Evolutionary conservation across 2,113 vertebrate species (phyloP), one percentile per base, ranked within the genome.

Genomic region (Hipposideros armiger): DNA sequence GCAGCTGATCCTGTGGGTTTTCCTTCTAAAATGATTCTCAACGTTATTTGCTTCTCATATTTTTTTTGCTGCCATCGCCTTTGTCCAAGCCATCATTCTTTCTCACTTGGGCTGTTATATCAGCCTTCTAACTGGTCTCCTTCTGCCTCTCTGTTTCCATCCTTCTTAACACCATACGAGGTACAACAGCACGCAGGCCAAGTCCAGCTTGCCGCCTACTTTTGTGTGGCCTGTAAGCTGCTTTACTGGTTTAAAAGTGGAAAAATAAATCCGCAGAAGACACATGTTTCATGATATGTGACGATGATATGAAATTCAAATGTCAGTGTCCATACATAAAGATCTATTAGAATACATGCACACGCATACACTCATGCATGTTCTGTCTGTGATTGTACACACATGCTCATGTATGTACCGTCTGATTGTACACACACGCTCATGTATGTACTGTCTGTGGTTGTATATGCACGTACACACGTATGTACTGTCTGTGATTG

Each of bases 91-190:
- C 45, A 32, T 17, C 1, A 1, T 40, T n/a, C 32, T 66, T 50
- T 52, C 24, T 28, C 52, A 45, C 22, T 22, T 19, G 45, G 24
- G 28, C 52, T 60, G 2, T 32, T 36, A 13, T 6, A 17, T n/a
- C 14, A 1, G 0, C 22, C 24, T 52, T 20, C 36, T 11, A 14
- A 40, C 30, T 73, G 42, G 5, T 66, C 19, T 67, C 36, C 26
- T 15, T 11, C 7, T 20, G 1, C 47, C 40, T 72, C 26, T 60
- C 1, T 7, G 7, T 17, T 14, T 30, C 56, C 26, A 15, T 24
- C 76, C 11, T 47, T 32, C 77, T 62, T 54, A n/a, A 3, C 30
- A 20, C 5, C 8, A 0, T 66, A 5, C 0, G 14, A 22, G 22
- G 5, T 28, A 22, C 10, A 28, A 22, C 10, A 28, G 66, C 14